Evolutionary conservation across 2,797 vertebrate genomes (phyloP).

Genomic region (Momotus momota): DNA sequence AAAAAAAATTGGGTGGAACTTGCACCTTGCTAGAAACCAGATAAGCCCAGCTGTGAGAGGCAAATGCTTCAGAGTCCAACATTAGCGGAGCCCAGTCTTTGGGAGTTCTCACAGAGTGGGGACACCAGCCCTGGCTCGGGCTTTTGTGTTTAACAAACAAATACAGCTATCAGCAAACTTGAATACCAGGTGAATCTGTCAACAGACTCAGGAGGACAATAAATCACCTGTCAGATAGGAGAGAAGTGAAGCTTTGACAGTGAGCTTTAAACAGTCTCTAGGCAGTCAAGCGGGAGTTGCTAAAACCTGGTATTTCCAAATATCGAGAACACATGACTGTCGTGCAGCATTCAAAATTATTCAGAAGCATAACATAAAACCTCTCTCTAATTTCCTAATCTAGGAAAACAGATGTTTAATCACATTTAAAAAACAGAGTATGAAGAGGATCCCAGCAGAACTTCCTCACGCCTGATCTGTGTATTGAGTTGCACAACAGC

Average conservation of each 20-base stretch:
- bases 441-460: slow-evolving; percentile 29
- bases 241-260: not conserved
- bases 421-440: not conserved
- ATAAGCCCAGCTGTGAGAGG: slow-evolving; percentile 20
- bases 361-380: not conserved
- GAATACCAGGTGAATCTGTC: not conserved
- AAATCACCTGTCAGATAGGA: not conserved
- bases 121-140: not conserved
- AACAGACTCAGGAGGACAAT: not conserved
- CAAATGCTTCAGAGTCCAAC: not conserved
- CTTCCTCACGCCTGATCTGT: slow-evolving; percentile 55
- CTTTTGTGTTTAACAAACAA: not conserved
- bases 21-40: slow-evolving; percentile 45
- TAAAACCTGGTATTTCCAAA: not conserved
- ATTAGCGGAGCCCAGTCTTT: not conserved
- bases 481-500: not conserved
- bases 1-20: slow-evolving; percentile 27
- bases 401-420: slow-evolving; percentile 36
- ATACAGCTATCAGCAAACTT: not conserved
- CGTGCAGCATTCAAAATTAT: not conserved
- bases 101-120: not conserved
- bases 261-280: not conserved
- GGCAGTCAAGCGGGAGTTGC: not conserved
- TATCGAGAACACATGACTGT: not conserved
- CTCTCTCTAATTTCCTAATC: slow-evolving; percentile 35